Base-by-base conservation (phyloP, 2,797 vertebrate genomes). In the Phrynocephalus guinanensis region DNA sequence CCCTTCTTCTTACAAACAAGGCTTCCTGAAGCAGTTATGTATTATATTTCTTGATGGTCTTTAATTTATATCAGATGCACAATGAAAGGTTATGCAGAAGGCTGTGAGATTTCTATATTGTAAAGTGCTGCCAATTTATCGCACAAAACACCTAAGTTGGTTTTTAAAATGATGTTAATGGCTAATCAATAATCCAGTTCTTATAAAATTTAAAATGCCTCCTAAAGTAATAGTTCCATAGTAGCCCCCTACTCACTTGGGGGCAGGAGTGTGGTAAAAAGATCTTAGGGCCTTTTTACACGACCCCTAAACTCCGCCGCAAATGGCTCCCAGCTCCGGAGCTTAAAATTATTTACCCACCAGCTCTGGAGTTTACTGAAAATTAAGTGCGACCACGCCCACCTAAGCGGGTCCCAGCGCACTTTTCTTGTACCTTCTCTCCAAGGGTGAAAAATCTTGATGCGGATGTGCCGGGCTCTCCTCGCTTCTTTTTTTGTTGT, bases 31-130 rank as follows among this genome's bases (percentile, higher is more conserved):
- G 0, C 30, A 67, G 66, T 73, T 79, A 87, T 83, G 1, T 89
- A 88, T 75, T 92, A 26, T 89, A 33, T 93, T 93, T 87, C 83
- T 85, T 73, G 71, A 86, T 90, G 44, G 80, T 89, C n/a, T 77
- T 83, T 91, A 89, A 92, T 93, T 80, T 89, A 90, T 68, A 52
- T n/a, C 24, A 85, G 38, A 48, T 38, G 81, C 80, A 3, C 90
- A 72, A 92, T 82, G 76, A 92, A 92, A 91, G 91, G 92, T 91
- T 93, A 91, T 91, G 90, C 88, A 77, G 89, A 88, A 88, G 30
- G 22, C 80, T 90, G 79, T 56, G 82, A 86, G 89, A 87, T 78
- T 87, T 86, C 88, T 92, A 91, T 90, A 91, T 86, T 93, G 89
- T 86, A 81, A 80, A 83, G 60, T 85, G 86, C 67, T 90, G n/a